phyloP scores from a whole-genome alignment of 2,113 vertebrate genomes.

The Lepidothrix coronata region DNA sequence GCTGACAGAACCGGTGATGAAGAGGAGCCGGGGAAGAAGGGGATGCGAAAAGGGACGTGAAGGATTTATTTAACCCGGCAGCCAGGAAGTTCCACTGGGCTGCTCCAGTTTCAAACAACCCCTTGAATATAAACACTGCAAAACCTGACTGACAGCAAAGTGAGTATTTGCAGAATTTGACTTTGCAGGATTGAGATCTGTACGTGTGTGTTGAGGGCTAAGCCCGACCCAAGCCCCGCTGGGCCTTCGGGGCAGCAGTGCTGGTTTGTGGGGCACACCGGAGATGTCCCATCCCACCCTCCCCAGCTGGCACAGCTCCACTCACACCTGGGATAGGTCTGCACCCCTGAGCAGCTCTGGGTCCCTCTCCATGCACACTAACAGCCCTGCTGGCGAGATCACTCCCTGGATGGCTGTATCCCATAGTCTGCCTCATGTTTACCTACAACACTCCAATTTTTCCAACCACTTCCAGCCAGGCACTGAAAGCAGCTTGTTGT shows the following conservation, averaged over 20 bases:
- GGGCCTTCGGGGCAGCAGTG: neutral
- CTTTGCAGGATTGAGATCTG: neutral
- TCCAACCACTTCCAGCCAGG: constrained; percentile 17
- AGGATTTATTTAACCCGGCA: neutral
- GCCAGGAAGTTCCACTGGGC: neutral
- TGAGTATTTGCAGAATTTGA: neutral
- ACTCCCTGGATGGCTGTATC: neutral
- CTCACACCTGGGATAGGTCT: neutral
- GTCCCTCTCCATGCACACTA: neutral
- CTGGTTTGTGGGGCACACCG: neutral
- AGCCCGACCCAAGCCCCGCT: neutral
- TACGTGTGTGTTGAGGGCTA: neutral
- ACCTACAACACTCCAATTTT: neutral
- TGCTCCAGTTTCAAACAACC: neutral
- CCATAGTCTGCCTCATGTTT: neutral
- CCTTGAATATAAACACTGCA: neutral
- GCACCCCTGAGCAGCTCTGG: neutral
- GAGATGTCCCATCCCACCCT: neutral
- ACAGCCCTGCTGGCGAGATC: neutral
- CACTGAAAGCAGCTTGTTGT: constrained; percentile 15
- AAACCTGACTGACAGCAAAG: neutral
- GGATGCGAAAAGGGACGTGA: neutral
- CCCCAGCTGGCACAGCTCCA: neutral
- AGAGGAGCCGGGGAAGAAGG: neutral
- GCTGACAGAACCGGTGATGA: fast-evolving